Percentiles rank a stretch among this genome's conserved stretches.
These are phyloP conservation scores for Tursiops truncatus DNA, from an alignment of 2,113 vertebrate species.

Conservation along the genomic window DNA sequence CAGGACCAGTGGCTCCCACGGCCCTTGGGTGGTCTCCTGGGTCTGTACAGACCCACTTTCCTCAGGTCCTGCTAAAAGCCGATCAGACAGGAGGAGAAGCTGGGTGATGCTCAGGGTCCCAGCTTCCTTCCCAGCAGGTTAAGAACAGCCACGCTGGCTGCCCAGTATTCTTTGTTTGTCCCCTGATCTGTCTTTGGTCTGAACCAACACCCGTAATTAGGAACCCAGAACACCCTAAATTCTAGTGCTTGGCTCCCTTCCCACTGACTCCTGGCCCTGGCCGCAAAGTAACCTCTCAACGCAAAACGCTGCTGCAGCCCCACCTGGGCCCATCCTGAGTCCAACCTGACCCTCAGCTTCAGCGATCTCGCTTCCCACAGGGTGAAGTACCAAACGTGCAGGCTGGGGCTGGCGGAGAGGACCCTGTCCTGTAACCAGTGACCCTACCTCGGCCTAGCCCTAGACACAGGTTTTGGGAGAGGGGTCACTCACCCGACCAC, in stretches of 20 bases:
- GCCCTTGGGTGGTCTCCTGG: neutral
- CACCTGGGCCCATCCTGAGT: neutral
- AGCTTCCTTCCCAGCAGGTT: neutral
- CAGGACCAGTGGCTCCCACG: slow-evolving; percentile 40
- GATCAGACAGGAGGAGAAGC: neutral
- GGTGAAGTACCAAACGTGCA: neutral
- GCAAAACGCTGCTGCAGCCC: neutral
- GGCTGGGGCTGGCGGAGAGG: rapidly evolving
- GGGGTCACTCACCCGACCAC: slow-evolving; percentile 38
- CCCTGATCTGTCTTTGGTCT: neutral
- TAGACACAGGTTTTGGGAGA: neutral
- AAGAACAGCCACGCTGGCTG: neutral
- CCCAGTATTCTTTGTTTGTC: neutral
- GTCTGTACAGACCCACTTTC: neutral
- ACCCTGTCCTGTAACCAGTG: too few species aligned
- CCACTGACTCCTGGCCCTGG: neutral
- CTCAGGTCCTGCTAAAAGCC: slow-evolving; percentile 51
- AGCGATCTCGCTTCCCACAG: neutral
- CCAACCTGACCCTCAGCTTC: neutral
- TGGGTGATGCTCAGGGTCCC: neutral
- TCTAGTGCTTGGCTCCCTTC: neutral
- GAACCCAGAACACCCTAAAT: neutral
- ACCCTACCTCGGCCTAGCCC: neutral
- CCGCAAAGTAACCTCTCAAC: neutral
- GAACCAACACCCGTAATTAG: neutral